Evolutionary conservation across 1,140 invertebrate genomes (phyloP).

Genomic region (Drosophila ficusphila): DNA sequence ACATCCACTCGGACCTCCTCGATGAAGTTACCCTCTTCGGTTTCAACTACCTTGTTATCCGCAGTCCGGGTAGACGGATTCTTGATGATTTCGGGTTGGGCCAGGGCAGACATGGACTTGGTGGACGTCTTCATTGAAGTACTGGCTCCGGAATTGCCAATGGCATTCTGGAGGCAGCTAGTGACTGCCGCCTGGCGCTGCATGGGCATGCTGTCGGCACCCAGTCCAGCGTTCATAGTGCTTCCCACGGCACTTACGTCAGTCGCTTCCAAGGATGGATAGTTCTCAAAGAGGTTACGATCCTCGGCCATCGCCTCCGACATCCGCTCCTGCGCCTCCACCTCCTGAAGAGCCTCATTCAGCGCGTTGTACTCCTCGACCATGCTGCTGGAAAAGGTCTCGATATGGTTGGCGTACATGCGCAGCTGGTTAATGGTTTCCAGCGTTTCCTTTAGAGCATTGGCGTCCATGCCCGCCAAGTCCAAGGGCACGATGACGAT

Average conservation of each 20-base stretch:
- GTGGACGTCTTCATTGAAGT: neutral
- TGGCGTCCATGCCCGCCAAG: conserved; percentile 42
- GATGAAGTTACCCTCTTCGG: neutral
- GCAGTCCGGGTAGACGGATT: neutral
- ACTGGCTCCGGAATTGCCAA: neutral
- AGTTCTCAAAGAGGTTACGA: conserved; percentile 22
- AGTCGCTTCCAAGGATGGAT: neutral
- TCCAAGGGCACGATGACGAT: conserved; percentile 77
- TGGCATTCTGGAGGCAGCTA: conserved; percentile 3
- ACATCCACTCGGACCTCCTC: conserved; percentile 54
- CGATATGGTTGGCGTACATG: conserved; percentile 55
- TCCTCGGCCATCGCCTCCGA: neutral
- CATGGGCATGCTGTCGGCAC: neutral
- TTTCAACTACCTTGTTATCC: neutral
- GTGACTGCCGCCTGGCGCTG: neutral
- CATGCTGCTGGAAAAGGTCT: conserved; percentile 56
- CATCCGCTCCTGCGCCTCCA: neutral
- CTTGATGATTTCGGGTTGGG: neutral
- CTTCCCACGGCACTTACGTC: conserved; percentile 40
- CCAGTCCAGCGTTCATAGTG: neutral
- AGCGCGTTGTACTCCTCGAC: conserved; percentile 46
- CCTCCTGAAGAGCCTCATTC: conserved; percentile 3
- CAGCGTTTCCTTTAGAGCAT: conserved; percentile 45
- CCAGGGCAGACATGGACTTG: conserved; percentile 7
- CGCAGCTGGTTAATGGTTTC: conserved; percentile 55